Base-by-base conservation (phyloP, 2,888 invertebrate genomes). In the Nemoura dubitans region DNA sequence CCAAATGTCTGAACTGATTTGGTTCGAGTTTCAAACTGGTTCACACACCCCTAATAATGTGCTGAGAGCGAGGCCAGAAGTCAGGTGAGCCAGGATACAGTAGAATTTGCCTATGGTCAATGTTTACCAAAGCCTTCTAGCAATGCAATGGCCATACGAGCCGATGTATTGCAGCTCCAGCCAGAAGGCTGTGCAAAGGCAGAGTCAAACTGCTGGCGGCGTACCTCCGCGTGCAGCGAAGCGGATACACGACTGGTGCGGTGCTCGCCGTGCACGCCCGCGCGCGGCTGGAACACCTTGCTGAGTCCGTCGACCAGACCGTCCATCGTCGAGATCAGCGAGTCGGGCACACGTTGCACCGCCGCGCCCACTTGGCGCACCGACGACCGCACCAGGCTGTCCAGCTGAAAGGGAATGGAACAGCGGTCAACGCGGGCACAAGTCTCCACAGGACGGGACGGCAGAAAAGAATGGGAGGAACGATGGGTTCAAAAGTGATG, bases 301-400 rank as follows among this genome's bases (percentile, higher is more conserved):
- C 95, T 95, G 88, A 97, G 93, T 86, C 96, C 96, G 90, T 95
- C 97, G 92, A 96, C 95, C 43, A 97, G 95, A 88, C 96, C 96
- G 90, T 96, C 96, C 0, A 98, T 96, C 0, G 97, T 97, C 89
- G 95, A 97, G 59, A 96, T 94, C 88, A 98, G 94, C 89, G 96
- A 96, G 90, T 98, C 98, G 0, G 98, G 98, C 93, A 97, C 96
- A 85, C 96, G 95, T 91, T 96, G 96, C 36, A 98, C 95, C 0
- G 96, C 95, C 89, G 93, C 93, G 0, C 95, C 94, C 28, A 95
- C 93, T 28, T 92, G 95, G 90, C 96, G 95, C 93, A 97, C 96
- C 0, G 97, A 97, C 5, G 95, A 95, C 90, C 95, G 95, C 83
- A 97, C 95, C 80, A 97, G 91, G 27, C 95, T 95, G 90, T 95